Conservation (phyloP, 2,888 invertebrate species). For the Dichetophora obliterata region DNA sequence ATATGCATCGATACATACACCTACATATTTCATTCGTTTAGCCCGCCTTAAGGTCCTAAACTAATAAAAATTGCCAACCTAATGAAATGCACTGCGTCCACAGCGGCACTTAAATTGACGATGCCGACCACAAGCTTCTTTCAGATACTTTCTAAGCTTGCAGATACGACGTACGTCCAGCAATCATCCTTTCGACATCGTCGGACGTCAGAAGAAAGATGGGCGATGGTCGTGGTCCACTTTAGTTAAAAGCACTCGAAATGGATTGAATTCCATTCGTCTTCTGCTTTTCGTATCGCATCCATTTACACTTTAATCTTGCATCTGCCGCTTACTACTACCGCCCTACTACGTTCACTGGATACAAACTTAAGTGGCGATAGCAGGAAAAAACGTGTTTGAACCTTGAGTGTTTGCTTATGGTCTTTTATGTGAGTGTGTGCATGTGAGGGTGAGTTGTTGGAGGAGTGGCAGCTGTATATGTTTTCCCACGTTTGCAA, state of each 20-base stretch:
- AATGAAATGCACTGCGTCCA: slow-evolving; percentile 41
- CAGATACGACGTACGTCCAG: not conserved
- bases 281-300: slow-evolving; percentile 39
- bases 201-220: not conserved
- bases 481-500: slow-evolving; percentile 13
- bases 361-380: slow-evolving; percentile 4
- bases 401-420: slow-evolving; percentile 14
- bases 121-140: not conserved
- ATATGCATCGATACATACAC: not conserved
- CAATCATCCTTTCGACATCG: not conserved
- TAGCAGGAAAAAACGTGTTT: slow-evolving; percentile 12
- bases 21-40: slow-evolving; percentile 40
- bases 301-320: slow-evolving; percentile 44
- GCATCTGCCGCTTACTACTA: slow-evolving; percentile 4
- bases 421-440: not conserved
- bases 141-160: no score
- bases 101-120: slow-evolving; percentile 6
- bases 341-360: not conserved
- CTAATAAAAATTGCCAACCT: slow-evolving; percentile 39
- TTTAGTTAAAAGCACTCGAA: slow-evolving; percentile 51
- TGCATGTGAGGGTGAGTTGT: not conserved
- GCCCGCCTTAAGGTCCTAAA: slow-evolving; percentile 28
- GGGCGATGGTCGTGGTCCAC: slow-evolving; percentile 24
- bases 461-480: not conserved
- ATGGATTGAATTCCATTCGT: slow-evolving; percentile 49